Evolutionary conservation across 2,113 vertebrate genomes (phyloP), one percentile per base, ranked within the genome.

Genomic region (Cebidichthys violaceus): DNA sequence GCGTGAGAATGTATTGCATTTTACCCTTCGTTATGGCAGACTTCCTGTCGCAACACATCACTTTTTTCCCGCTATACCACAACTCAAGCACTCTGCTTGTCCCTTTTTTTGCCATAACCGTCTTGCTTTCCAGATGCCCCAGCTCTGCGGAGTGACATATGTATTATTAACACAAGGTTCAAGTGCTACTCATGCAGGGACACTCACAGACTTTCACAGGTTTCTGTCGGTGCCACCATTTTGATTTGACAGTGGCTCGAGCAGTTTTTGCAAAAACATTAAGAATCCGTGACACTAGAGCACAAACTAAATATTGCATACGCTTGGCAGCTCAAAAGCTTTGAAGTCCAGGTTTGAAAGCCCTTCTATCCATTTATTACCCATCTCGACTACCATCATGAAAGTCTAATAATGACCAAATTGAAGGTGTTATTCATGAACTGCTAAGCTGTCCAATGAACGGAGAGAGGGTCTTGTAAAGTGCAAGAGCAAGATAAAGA

Each of bases 261-360:
- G 65, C 52, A 20, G 54, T 73, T 82, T 82, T 75, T 33, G 4
- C 83, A 50, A 79, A 83, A 85, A 89, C 90, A 82, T 87, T 79
- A 89, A 62, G 62, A 83, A 82, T 74, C 65, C 2, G 70, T 80
- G 82, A 91, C 90, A 94, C 87, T 33, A 45, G 59, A 35, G 69
- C 72, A 70, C 64, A 69, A 50, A 18, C 57, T 87, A 22, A 91
- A 94, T 94, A 85, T 93, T 94, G 93, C 1, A 94, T 91, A 59
- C 2, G 0, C 50, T 45, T 27, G 73, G 54, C 24, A 77, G 39
- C 39, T 57, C 43, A 69, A 77, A 84, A 75, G 77, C 73, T 83
- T 66, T 22, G 2, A 79, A 70, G 67, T 86, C 84, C 50, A 69
- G 59, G 77, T 37, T 60, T 57, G 57, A 70, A 76, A 89, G 89